Percentiles rank a stretch among this genome's conserved stretches.
Evolutionary conservation across 2,113 vertebrate species (phyloP).

Genomic region (Nyctereutes procyonoides): DNA sequence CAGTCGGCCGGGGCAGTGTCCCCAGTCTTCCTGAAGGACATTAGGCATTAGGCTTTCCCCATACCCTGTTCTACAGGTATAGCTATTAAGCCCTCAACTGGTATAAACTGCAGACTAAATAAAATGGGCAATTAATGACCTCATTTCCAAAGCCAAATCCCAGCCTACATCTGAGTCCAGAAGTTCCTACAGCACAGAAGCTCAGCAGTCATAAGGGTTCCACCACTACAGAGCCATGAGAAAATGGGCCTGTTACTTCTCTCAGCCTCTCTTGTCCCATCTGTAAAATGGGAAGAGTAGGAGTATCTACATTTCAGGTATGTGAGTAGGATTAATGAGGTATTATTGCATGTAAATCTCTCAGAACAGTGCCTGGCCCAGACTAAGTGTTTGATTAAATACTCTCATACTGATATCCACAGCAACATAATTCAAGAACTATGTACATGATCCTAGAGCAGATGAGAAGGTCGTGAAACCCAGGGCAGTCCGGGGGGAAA

Average conservation of each 20-base stretch:
- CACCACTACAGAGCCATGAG: neutral
- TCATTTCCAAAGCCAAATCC: constrained; percentile 44
- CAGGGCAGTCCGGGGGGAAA: neutral
- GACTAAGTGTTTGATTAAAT: neutral
- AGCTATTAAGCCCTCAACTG: neutral
- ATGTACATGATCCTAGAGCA: no score
- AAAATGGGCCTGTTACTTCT: neutral
- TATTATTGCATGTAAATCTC: neutral
- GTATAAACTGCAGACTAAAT: constrained; percentile 23
- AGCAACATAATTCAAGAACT: neutral
- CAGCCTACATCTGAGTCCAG: neutral
- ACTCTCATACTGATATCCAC: neutral
- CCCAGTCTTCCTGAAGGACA: neutral
- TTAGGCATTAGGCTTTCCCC: neutral
- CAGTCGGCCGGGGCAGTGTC: neutral
- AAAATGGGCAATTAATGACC: constrained; percentile 26
- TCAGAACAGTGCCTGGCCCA: neutral
- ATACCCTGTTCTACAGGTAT: neutral
- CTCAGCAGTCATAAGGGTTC: neutral
- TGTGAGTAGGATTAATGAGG: neutral
- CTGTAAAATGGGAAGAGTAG: neutral
- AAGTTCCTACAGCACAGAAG: neutral
- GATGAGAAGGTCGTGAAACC: neutral
- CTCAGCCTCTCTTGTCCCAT: neutral
- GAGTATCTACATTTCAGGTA: neutral